These are phyloP conservation scores for Chaetogeoica ovagalla DNA, from an alignment of 2,888 invertebrate species.

Conservation along the genomic window DNA sequence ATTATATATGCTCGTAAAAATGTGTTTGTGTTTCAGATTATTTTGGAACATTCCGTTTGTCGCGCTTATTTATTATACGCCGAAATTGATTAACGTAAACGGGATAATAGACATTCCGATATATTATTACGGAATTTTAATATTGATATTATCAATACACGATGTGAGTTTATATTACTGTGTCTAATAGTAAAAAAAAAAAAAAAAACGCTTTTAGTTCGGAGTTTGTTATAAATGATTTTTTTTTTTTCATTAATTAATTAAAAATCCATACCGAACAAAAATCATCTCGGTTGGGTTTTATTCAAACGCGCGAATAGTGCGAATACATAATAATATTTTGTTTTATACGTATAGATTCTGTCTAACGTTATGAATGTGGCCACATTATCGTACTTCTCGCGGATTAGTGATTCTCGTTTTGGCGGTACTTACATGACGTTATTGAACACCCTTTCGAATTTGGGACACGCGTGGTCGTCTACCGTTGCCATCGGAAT, in stretches of 20 bases:
- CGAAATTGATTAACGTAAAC: neutral
- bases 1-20: neutral
- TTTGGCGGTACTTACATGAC: constrained; percentile 99
- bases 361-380: constrained; percentile 96
- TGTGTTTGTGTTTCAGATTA: constrained; percentile 9
- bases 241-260: no score
- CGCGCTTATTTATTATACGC: neutral
- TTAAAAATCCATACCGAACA: no score
- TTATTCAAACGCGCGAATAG: no score
- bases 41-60: neutral
- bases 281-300: no score
- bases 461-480: constrained; percentile 97
- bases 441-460: constrained; percentile 91
- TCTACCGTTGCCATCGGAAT: constrained; percentile 86
- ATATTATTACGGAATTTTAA: constrained; percentile 2
- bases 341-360: constrained; percentile 59
- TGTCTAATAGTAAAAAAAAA: no score
- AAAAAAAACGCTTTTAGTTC: no score
- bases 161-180: neutral
- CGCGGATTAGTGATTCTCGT: constrained; percentile 91
- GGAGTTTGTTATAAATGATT: no score
- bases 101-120: neutral
- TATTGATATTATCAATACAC: neutral
- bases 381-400: constrained; percentile 96
- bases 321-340: no score